Conservation (phyloP, 2,113 vertebrate species). For the Rhizomys pruinosus region DNA sequence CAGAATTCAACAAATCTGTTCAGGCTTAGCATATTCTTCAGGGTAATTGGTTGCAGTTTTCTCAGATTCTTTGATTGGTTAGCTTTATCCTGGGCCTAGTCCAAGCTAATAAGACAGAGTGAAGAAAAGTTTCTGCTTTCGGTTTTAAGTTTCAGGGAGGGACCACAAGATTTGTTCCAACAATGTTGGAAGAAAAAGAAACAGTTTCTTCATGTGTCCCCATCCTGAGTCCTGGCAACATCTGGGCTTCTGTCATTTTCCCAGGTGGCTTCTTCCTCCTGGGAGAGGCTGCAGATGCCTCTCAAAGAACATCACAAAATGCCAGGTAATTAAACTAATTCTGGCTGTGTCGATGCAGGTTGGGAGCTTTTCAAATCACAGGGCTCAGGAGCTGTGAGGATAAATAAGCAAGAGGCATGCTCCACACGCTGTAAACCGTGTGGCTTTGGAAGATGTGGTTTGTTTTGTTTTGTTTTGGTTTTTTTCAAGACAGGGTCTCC, state of each 20-base stretch:
- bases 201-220: neutral
- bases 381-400: neutral
- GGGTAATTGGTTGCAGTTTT: slow-evolving; percentile 82
- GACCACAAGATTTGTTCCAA: slow-evolving; percentile 1
- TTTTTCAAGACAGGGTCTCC: too few species aligned
- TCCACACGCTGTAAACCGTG: neutral
- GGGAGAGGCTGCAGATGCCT: slow-evolving; percentile 31
- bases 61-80: slow-evolving; percentile 76
- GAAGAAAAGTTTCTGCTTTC: slow-evolving; percentile 74
- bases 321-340: neutral
- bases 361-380: neutral
- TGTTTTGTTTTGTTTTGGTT: too few species aligned
- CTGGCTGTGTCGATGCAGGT: neutral
- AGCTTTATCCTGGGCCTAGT: slow-evolving; percentile 71
- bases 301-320: neutral
- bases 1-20: slow-evolving; percentile 70
- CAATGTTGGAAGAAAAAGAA: slow-evolving; percentile 47
- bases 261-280: neutral
- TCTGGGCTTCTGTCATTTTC: neutral
- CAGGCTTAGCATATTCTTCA: slow-evolving; percentile 78
- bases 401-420: neutral
- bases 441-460: neutral
- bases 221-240: neutral
- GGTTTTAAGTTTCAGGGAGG: slow-evolving; percentile 76
- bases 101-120: slow-evolving; percentile 76